Evolutionary conservation across 2,888 invertebrate genomes (phyloP), one percentile per base, ranked within the genome.

Genomic region (Eupithecia inturbata): DNA sequence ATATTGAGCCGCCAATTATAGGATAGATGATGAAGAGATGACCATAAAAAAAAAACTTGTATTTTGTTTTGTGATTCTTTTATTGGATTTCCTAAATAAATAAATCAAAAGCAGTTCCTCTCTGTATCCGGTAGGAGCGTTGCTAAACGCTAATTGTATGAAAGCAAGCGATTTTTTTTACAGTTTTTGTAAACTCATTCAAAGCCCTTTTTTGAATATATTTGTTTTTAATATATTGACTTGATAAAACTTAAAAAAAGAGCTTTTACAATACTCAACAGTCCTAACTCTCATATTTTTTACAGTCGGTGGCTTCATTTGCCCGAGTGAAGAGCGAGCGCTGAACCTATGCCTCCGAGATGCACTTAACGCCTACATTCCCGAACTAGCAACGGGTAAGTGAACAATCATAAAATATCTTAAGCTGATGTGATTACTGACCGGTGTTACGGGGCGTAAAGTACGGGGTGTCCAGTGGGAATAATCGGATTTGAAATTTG

Each of bases 271-370:
- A 7, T 31, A 26, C 12, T 26, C 19, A 7, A 28, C 5, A 16
- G 28, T 2, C 19, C 0, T 66, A 45, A n/a, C 2, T 45, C 9
- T 41, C 0, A 3, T 1, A 89, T 45, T 82, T 36, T 64, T 66
- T 22, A 14, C 66, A 97, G 97, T 97, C 67, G 92, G 95, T 16
- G 96, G 95, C 76, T 92, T 97, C 60, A 93, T 96, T 70, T 97
- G 97, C 83, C 95, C 95, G 14, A 95, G 96, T 69, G 96, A 95
- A 79, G 96, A 97, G 83, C 95, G 96, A 1, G 91, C 96, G 22
- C 84, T 97, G 69, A 95, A 95, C 79, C 92, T 92, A 63, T 97
- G 97, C 84, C 91, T 97, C 0, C 92, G 93, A 73, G 92, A 95
- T 70, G 95, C 96, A 0, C 90, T 97, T 22, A 95, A 96, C 80